These are phyloP conservation scores for Parnassius glacialis DNA, from an alignment of 2,888 invertebrate species.

Conservation along the genomic window DNA sequence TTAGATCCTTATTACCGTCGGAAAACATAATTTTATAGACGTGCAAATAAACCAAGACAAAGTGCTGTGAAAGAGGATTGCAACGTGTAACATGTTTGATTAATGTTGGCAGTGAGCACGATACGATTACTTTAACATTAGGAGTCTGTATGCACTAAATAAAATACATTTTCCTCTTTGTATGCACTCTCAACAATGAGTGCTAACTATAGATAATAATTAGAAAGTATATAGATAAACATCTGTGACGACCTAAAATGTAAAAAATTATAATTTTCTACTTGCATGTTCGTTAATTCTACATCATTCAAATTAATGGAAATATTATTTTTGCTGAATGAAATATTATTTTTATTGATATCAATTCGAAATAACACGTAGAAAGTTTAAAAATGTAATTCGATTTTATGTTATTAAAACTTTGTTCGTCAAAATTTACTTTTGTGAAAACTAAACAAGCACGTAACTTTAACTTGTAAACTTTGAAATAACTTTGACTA, in stretches of 20 bases:
- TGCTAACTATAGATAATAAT: not conserved
- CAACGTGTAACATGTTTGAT: not conserved
- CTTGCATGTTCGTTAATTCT: no score
- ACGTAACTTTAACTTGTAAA: conserved; percentile 8
- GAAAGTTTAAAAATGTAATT: no score
- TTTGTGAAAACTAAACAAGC: not conserved
- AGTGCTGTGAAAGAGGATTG: not conserved
- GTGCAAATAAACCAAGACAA: not conserved
- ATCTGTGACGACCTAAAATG: no score
- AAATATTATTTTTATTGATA: no score
- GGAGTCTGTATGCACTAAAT: not conserved
- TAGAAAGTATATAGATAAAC: not conserved
- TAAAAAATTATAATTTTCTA: no score
- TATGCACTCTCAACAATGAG: not conserved
- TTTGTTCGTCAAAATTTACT: no score
- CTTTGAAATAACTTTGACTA: conserved; percentile 10
- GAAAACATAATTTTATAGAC: not conserved
- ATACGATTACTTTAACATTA: not conserved
- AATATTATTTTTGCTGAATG: no score
- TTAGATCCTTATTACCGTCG: no score
- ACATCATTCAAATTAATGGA: no score
- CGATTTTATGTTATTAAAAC: no score
- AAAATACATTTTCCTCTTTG: not conserved
- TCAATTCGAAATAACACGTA: no score
- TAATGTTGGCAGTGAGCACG: not conserved